phyloP scores from a whole-genome alignment of 2,797 vertebrate species.

The Babyrousa celebensis region DNA sequence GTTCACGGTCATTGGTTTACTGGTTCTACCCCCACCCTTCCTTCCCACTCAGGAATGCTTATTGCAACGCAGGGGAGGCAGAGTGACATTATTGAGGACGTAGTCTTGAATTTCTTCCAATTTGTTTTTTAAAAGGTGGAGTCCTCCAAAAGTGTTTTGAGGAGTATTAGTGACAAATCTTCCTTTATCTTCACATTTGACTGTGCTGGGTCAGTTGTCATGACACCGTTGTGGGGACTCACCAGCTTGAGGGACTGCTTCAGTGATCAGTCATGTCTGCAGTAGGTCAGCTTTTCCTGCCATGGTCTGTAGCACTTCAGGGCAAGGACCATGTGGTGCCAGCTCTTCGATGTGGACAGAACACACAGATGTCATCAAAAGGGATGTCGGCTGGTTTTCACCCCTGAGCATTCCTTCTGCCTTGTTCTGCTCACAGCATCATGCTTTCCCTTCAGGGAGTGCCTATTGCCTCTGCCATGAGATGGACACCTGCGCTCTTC shows the following conservation, averaged over 20 bases:
- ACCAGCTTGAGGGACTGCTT: not conserved
- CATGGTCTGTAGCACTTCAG: not conserved
- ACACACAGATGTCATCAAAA: fast-evolving
- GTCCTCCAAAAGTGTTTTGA: not conserved
- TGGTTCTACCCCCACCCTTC: not conserved
- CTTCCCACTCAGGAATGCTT: not conserved
- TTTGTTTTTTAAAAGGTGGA: not conserved
- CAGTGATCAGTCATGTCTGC: not conserved
- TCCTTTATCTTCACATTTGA: not conserved
- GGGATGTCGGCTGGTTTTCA: fast-evolving
- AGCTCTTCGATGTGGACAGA: not conserved
- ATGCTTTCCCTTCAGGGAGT: not conserved
- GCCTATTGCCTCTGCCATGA: not conserved
- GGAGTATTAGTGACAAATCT: not conserved
- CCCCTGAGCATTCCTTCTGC: not conserved
- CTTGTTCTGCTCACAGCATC: not conserved
- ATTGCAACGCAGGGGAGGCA: no score
- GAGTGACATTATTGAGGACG: not conserved
- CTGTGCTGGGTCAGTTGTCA: not conserved
- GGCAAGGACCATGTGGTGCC: not conserved
- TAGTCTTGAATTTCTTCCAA: not conserved
- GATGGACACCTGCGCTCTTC: not conserved
- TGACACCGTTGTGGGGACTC: not conserved
- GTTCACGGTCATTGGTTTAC: fast-evolving
- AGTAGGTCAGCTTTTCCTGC: not conserved